Evolutionary conservation across 2,797 vertebrate species (phyloP).

Genomic region (Acropternis orthonyx): DNA sequence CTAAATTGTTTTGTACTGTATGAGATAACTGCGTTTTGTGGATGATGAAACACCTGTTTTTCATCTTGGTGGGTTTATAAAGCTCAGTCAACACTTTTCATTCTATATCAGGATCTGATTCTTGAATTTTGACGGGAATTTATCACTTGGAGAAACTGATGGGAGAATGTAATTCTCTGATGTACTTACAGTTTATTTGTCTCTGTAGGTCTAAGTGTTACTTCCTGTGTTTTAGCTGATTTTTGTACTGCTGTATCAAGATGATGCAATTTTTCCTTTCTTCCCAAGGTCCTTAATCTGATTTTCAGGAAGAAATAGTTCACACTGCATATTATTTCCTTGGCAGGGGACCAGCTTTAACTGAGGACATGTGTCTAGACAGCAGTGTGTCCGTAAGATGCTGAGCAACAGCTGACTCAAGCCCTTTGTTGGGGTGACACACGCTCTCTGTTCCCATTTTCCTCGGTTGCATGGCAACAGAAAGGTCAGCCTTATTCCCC

Average conservation of each 20-base stretch:
- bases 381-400: conserved; percentile 17
- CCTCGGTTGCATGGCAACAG: conserved; percentile 56
- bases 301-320: conserved; percentile 44
- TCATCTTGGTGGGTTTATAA: neutral
- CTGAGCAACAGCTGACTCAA: conserved; percentile 66
- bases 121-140: neutral
- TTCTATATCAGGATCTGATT: neutral
- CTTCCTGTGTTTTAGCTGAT: neutral
- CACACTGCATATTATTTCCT: conserved; percentile 10
- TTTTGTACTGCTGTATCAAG: neutral
- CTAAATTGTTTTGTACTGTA: neutral
- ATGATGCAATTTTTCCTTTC: conserved; percentile 11
- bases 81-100: neutral
- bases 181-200: neutral
- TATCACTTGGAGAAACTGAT: neutral
- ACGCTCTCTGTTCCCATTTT: conserved; percentile 40
- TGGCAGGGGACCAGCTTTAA: conserved; percentile 5
- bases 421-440: neutral
- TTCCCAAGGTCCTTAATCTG: conserved; percentile 38
- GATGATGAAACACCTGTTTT: neutral
- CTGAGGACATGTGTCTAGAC: conserved; percentile 15
- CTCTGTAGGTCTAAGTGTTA: neutral
- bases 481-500: conserved; percentile 53
- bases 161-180: neutral
- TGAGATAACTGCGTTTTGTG: neutral